Percentiles rank a stretch among this genome's conserved stretches.
phyloP scores from a whole-genome alignment of 2,888 invertebrate species.

The Polylopha cassiicola region DNA sequence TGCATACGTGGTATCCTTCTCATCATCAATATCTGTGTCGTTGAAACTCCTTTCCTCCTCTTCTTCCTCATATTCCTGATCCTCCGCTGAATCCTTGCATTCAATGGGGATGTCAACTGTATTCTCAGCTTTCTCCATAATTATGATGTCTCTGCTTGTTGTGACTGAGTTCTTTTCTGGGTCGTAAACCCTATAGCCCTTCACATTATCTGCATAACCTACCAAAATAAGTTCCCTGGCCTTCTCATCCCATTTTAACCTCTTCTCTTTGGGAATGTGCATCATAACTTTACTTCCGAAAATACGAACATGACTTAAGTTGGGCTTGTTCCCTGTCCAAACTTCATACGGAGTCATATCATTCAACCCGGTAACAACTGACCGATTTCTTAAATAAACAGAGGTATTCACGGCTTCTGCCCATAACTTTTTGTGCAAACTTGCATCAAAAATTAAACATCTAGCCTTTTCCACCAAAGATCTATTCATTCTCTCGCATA shows the following conservation, averaged over 20 bases:
- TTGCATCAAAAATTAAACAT: constrained; percentile 21
- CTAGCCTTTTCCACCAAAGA: constrained; percentile 21
- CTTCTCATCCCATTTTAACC: constrained; percentile 18
- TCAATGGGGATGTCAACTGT: neutral
- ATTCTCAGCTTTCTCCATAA: constrained; percentile 21
- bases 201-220: constrained; percentile 16
- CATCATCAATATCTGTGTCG: no score
- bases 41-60: no score
- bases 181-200: constrained; percentile 23
- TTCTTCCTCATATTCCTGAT: no score
- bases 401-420: constrained; percentile 19
- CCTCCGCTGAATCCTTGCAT: no score
- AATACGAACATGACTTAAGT: constrained; percentile 9
- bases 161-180: constrained; percentile 20
- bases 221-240: constrained; percentile 11
- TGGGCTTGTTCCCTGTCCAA: constrained; percentile 7
- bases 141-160: constrained; percentile 25
- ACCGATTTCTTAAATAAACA: constrained; percentile 20
- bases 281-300: constrained; percentile 14
- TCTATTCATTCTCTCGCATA: constrained; percentile 20
- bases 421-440: constrained; percentile 12
- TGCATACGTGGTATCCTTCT: no score
- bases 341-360: constrained; percentile 22
- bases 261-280: constrained; percentile 15
- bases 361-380: constrained; percentile 17